Evolutionary conservation across 2,797 vertebrate species (phyloP).

Genomic region (Pitangus sulphuratus): DNA sequence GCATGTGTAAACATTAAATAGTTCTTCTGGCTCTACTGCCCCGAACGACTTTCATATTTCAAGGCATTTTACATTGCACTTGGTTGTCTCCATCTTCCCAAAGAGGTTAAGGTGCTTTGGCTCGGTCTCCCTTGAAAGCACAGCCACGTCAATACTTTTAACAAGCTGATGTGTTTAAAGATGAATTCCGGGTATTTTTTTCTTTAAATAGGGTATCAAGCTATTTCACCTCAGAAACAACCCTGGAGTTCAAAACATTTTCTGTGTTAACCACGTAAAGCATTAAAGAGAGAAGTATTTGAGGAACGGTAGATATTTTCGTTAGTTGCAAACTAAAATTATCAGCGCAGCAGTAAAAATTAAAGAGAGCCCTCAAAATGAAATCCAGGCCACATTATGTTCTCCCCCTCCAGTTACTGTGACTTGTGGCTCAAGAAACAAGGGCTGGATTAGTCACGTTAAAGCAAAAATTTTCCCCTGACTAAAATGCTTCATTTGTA

Average conservation of each 20-base stretch:
- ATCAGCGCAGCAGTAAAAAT: constrained; percentile 24
- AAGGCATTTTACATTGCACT: not conserved
- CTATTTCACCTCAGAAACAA: not conserved
- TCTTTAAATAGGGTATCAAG: not conserved
- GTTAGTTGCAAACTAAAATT: constrained; percentile 3
- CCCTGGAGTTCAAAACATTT: not conserved
- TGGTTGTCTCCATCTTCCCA: not conserved
- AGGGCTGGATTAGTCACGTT: not conserved
- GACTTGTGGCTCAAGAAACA: constrained; percentile 22
- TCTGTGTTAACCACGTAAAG: not conserved
- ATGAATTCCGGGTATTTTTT: not conserved
- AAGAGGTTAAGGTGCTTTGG: not conserved
- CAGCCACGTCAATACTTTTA: not conserved
- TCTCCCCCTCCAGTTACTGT: constrained; percentile 10
- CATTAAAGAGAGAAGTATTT: not conserved
- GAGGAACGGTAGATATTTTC: not conserved
- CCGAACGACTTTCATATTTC: not conserved
- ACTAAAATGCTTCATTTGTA: constrained; percentile 20
- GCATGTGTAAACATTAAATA: constrained; percentile 43
- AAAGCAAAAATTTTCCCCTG: constrained; percentile 16
- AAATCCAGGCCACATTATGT: constrained; percentile 9
- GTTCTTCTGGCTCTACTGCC: constrained; percentile 4
- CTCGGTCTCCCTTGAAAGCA: not conserved
- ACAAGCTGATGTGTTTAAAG: constrained; percentile 2
- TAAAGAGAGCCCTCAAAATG: constrained; percentile 26